These are phyloP conservation scores for Tigriopus californicus DNA, from an alignment of 2,888 invertebrate genomes.

Conservation along the genomic window DNA sequence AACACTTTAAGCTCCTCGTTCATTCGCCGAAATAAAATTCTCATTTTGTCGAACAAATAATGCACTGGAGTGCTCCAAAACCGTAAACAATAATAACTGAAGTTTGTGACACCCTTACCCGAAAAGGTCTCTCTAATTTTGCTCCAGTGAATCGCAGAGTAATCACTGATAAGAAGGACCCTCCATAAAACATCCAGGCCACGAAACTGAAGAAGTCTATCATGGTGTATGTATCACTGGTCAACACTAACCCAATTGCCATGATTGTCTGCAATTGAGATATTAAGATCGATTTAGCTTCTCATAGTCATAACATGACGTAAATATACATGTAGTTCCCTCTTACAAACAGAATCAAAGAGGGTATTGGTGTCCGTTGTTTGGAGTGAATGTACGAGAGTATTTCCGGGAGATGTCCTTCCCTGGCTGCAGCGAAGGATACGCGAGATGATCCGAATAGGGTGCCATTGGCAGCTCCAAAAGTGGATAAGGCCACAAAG, in stretches of 20 bases:
- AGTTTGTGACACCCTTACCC: no score
- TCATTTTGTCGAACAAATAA: no score
- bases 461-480: slow-evolving; percentile 25
- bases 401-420: slow-evolving; percentile 73
- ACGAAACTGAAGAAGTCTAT: slow-evolving; percentile 73
- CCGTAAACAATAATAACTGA: no score
- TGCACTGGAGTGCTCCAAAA: no score
- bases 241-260: slow-evolving; percentile 46
- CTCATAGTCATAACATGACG: no score
- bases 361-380: slow-evolving; percentile 77
- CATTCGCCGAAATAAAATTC: no score
- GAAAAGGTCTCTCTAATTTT: slow-evolving; percentile 47
- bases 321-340: no score
- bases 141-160: slow-evolving; percentile 49
- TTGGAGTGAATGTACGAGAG: slow-evolving; percentile 76
- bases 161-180: slow-evolving; percentile 56
- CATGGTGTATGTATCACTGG: slow-evolving; percentile 51
- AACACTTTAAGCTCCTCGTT: no score
- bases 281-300: background rate
- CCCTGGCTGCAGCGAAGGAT: slow-evolving; percentile 47
- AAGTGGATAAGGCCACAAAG: slow-evolving; percentile 24
- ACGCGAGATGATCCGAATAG: slow-evolving; percentile 22
- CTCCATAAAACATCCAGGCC: slow-evolving; percentile 68
- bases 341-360: slow-evolving; percentile 78
- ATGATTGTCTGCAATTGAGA: slow-evolving; percentile 43